phyloP scores from a whole-genome alignment of 2,888 invertebrate genomes.

The Mythimna loreyi region DNA sequence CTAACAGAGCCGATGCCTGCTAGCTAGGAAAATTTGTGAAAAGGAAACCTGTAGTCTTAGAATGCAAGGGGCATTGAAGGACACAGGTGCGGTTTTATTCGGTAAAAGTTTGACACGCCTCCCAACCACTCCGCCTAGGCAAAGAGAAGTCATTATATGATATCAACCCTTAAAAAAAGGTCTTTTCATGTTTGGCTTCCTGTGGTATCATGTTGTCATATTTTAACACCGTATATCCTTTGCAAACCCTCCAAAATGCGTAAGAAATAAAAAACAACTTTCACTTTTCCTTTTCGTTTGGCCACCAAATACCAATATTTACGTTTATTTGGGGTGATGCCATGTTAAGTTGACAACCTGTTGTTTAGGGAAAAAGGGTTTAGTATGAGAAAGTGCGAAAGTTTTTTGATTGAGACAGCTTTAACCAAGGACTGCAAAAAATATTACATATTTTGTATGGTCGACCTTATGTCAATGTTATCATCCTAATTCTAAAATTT shows the following conservation, averaged over 20 bases:
- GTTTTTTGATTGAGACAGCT: background rate
- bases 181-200: background rate
- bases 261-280: conserved; percentile 19
- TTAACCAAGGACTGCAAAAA: background rate
- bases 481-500: background rate
- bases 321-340: conserved; percentile 27
- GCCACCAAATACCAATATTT: conserved; percentile 13
- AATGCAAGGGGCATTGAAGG: too few relatives aligned
- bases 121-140: too few relatives aligned
- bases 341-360: conserved; percentile 16
- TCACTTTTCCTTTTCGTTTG: conserved; percentile 1
- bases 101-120: too few relatives aligned
- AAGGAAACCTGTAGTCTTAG: too few relatives aligned
- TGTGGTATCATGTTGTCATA: background rate
- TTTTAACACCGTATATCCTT: background rate
- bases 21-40: too few relatives aligned
- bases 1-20: too few relatives aligned
- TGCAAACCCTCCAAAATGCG: background rate
- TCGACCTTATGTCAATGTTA: too few relatives aligned
- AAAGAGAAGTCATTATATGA: too few relatives aligned
- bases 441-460: conserved; percentile 1
- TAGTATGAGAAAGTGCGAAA: background rate
- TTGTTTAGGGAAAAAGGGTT: background rate
- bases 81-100: too few relatives aligned
- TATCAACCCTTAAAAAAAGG: too few relatives aligned